These are phyloP conservation scores for Eristalis tenax DNA, from an alignment of 2,888 invertebrate genomes.

Conservation along the genomic window DNA sequence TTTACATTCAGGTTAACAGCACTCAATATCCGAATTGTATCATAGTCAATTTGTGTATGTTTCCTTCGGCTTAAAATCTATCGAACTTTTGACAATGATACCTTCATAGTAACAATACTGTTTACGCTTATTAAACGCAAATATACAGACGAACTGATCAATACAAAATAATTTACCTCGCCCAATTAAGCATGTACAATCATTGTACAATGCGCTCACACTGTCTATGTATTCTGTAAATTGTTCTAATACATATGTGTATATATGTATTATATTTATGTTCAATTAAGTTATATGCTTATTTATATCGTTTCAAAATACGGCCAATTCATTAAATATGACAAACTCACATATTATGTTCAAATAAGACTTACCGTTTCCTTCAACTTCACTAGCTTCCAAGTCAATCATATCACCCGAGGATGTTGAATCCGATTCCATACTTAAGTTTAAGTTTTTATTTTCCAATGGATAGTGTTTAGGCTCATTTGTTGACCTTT, in stretches of 20 bases:
- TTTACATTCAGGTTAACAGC: no score
- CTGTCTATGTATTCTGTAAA: no score
- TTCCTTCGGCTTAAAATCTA: no score
- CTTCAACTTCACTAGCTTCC: slow-evolving; percentile 76
- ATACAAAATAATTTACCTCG: no score
- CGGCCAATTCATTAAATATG: slow-evolving; percentile 71
- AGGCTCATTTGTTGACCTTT: slow-evolving; percentile 17
- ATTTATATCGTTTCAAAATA: slow-evolving; percentile 73
- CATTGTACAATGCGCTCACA: no score
- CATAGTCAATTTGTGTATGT: no score
- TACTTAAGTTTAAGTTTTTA: slow-evolving; percentile 72
- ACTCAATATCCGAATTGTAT: no score
- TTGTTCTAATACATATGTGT: not conserved
- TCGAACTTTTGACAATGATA: no score
- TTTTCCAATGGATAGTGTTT: slow-evolving; percentile 6
- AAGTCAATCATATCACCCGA: slow-evolving; percentile 77
- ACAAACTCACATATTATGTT: not conserved
- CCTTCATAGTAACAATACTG: no score
- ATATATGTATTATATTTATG: not conserved
- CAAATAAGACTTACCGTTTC: slow-evolving; percentile 75
- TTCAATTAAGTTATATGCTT: not conserved
- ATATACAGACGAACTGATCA: no score
- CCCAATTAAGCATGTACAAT: no score
- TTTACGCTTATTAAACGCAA: no score
- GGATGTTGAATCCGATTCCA: slow-evolving; percentile 76